Evolutionary conservation across 2,888 invertebrate genomes (phyloP).

Genomic region (Mimas tiliae): DNA sequence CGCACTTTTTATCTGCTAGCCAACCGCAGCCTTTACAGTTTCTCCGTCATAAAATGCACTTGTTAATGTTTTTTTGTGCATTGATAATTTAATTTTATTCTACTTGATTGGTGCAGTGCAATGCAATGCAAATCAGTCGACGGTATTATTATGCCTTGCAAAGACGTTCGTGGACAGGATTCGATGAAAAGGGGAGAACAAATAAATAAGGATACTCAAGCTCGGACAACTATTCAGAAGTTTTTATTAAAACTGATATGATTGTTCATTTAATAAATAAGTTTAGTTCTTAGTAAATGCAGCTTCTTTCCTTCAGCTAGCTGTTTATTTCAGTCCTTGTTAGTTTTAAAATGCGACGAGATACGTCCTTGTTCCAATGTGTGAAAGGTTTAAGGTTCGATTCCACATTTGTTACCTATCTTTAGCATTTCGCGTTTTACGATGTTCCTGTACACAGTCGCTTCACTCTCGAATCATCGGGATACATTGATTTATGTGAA

Average conservation of each 20-base stretch:
- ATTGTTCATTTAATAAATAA: too few relatives aligned
- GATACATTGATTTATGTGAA: conserved; percentile 72
- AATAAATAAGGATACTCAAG: too few relatives aligned
- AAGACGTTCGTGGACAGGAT: too few relatives aligned
- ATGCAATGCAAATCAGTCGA: not conserved
- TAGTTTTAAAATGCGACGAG: not conserved
- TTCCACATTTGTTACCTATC: conserved; percentile 22
- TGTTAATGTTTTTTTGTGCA: not conserved
- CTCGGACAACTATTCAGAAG: too few relatives aligned
- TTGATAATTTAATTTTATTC: not conserved
- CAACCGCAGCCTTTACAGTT: too few relatives aligned
- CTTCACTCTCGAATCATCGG: conserved; percentile 47
- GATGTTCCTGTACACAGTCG: conserved; percentile 36
- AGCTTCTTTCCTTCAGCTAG: not conserved
- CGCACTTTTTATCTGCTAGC: too few relatives aligned
- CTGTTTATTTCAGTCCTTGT: not conserved
- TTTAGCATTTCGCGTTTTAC: conserved; percentile 8
- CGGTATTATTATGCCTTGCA: not conserved
- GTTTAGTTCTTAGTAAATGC: not conserved
- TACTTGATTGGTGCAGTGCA: not conserved
- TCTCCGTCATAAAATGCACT: not conserved
- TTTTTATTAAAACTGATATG: too few relatives aligned
- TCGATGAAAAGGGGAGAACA: too few relatives aligned
- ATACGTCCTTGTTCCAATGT: conserved; percentile 1
- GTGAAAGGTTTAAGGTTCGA: conserved; percentile 19